These are phyloP conservation scores for Samia ricini DNA, from an alignment of 1,140 invertebrate species.

Conservation along the genomic window DNA sequence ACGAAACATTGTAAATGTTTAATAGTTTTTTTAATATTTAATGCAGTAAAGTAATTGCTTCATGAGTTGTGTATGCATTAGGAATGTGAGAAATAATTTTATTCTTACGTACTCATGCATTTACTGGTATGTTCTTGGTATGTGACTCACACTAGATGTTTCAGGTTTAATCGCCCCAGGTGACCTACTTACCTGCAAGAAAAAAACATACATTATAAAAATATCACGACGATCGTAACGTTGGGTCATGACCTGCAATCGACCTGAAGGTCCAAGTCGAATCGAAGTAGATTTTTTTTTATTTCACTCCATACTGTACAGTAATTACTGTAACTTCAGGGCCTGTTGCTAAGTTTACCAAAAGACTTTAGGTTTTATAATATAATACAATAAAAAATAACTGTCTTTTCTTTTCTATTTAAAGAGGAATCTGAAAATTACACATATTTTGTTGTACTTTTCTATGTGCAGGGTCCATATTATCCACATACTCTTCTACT, in stretches of 20 bases:
- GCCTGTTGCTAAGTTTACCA: too few relatives aligned
- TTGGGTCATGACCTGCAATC: slow-evolving; percentile 60
- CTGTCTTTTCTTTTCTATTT: too few relatives aligned
- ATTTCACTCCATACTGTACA: too few relatives aligned
- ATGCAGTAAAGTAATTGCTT: neutral
- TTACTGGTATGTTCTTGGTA: neutral
- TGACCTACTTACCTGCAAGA: slow-evolving; percentile 70
- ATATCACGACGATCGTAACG: slow-evolving; percentile 62
- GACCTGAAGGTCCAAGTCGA: slow-evolving; percentile 32
- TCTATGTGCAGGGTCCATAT: too few relatives aligned
- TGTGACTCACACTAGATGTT: neutral
- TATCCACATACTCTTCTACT: too few relatives aligned
- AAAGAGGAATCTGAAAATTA: too few relatives aligned
- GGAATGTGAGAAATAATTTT: neutral
- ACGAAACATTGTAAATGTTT: too few relatives aligned
- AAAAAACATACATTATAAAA: slow-evolving; percentile 66
- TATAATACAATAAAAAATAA: too few relatives aligned
- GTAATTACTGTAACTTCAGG: too few relatives aligned
- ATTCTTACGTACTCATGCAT: neutral
- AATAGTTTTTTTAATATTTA: neutral
- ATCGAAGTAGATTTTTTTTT: neutral
- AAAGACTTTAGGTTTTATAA: too few relatives aligned
- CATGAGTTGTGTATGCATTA: neutral
- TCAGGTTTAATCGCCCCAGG: slow-evolving; percentile 12
- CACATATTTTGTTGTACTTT: too few relatives aligned